Conservation (phyloP, 2,113 vertebrate species). For the Strix uralensis region DNA sequence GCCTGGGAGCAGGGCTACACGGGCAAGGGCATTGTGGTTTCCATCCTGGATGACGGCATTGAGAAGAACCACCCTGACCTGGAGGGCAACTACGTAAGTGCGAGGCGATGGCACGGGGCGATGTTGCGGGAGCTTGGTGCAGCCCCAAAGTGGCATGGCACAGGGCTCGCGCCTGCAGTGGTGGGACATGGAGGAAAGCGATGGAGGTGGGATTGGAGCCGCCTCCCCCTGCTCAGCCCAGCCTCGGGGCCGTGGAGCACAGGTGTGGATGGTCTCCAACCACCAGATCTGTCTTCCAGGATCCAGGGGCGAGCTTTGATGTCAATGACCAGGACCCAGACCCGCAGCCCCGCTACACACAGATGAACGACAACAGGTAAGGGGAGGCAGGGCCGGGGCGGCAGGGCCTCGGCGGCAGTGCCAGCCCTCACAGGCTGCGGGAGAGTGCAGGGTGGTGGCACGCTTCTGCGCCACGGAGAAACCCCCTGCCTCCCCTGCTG, state of each 20-base stretch:
- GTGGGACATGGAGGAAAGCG: accelerated
- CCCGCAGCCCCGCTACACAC: conserved; percentile 94
- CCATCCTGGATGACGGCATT: conserved; percentile 96
- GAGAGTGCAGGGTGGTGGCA: background rate
- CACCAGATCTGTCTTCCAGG: conserved; percentile 65
- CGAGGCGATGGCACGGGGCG: accelerated
- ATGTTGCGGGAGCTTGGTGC: background rate
- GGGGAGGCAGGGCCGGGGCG: accelerated
- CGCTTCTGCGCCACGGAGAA: background rate
- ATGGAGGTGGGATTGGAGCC: background rate
- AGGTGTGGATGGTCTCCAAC: background rate
- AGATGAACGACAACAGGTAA: conserved; percentile 97
- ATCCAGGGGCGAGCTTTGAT: conserved; percentile 93
- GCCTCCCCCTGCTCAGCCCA: background rate
- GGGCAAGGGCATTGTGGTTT: conserved; percentile 91
- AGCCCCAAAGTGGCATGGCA: accelerated
- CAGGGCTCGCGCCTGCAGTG: background rate
- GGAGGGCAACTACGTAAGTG: conserved; percentile 92
- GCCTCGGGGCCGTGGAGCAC: background rate
- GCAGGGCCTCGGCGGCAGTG: background rate
- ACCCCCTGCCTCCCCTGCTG: background rate
- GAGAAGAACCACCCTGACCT: conserved; percentile 98
- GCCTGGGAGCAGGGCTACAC: conserved; percentile 95
- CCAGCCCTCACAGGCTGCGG: accelerated
- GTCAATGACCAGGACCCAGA: conserved; percentile 96